Evolutionary conservation across 2,113 vertebrate genomes (phyloP).

Genomic region (Tragelaphus scriptus): DNA sequence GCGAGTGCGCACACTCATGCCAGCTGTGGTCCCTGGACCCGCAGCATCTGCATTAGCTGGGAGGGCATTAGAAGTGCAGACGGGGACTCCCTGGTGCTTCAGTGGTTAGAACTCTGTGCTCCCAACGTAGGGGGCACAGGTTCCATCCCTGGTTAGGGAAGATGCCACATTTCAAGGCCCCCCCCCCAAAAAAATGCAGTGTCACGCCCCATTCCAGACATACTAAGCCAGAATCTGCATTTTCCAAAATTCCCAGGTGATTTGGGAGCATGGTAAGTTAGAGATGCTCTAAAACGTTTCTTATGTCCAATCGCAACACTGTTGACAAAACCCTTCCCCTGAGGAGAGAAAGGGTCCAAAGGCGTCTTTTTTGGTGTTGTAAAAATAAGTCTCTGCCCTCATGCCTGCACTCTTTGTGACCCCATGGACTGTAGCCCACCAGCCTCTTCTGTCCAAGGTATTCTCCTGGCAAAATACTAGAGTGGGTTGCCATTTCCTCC

Average conservation of each 20-base stretch:
- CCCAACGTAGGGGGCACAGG: not conserved
- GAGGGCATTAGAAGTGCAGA: not conserved
- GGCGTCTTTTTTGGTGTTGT: not conserved
- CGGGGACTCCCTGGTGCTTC: not conserved
- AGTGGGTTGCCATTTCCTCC: not conserved
- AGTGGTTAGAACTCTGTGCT: not conserved
- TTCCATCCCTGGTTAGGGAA: not conserved
- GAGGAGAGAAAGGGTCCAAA: not conserved
- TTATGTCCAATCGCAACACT: not conserved
- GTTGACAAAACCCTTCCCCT: not conserved
- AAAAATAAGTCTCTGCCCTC: not conserved
- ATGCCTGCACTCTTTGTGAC: not conserved
- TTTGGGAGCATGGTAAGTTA: not conserved
- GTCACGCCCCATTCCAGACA: not conserved
- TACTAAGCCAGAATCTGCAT: not conserved
- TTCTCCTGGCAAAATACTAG: not conserved
- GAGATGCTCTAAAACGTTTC: not conserved
- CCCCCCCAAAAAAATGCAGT: not conserved
- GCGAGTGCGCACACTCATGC: rapidly evolving
- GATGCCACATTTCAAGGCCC: not conserved
- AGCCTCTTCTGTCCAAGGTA: not conserved
- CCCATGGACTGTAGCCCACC: not conserved
- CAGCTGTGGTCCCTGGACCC: not conserved
- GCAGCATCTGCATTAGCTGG: no score
- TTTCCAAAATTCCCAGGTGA: not conserved